Evolutionary conservation across 1,140 invertebrate species (phyloP).

Genomic region (Panulirus ornatus): DNA sequence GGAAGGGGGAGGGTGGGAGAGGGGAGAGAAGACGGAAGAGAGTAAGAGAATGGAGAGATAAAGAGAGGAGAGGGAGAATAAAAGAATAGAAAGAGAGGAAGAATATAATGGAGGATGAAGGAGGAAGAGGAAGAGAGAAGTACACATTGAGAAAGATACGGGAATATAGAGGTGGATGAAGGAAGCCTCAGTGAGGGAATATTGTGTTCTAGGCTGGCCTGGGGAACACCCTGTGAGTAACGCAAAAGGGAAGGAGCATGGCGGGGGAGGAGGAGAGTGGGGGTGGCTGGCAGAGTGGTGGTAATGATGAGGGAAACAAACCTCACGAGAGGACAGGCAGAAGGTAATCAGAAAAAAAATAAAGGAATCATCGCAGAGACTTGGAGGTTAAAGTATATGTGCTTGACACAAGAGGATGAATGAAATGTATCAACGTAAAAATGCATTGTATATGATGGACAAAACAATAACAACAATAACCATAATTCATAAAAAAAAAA

Average conservation of each 20-base stretch:
- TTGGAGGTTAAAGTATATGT: neutral
- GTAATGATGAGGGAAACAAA: neutral
- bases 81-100: neutral
- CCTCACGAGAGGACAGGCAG: neutral
- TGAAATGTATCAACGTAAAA: neutral
- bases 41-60: neutral
- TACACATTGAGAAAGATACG: neutral
- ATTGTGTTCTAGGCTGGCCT: neutral
- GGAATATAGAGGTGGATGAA: neutral
- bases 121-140: neutral
- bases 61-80: neutral
- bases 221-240: neutral
- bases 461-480: too few species aligned
- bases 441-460: too few species aligned
- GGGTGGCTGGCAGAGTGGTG: neutral
- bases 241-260: neutral
- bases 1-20: neutral
- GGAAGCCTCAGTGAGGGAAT: neutral
- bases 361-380: too few species aligned
- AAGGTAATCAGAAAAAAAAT: too few species aligned
- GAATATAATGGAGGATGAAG: neutral
- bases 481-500: neutral
- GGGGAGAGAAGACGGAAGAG: neutral
- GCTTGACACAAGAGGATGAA: neutral
- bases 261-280: neutral